Base-by-base conservation (phyloP, 2,888 invertebrate genomes). In the Rotaria socialis region DNA sequence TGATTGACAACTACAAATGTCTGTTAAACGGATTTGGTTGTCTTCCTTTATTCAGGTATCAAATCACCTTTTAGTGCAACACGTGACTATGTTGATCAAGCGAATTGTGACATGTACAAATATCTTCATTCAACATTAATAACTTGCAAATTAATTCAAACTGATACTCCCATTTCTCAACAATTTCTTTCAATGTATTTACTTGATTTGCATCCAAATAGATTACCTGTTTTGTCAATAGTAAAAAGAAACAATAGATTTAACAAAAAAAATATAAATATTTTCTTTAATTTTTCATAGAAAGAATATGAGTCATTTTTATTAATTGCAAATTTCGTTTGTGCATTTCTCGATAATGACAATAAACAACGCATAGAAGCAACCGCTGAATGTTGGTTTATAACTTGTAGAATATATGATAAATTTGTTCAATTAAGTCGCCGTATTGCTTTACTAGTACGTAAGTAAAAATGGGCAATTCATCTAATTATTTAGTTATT, bases 161-260 rank as follows among this genome's bases (percentile, higher is more conserved):
- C 35, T 35, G 67, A 67, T 67, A 67, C 67, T 19, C 2, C 35
- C 0, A 41, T 67, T 19, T 35, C 67, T 4, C 67, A 67, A 67
- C 67, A 67, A 67, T 67, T 67, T 35, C 67, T 67, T 35, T 35
- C 67, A 11, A 67, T 67, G 67, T 67, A 67, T 67, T 67, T 67
- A 35, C 27, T 67, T 6, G 67, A 67, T 67, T 41, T 19, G n/a
- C 35, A 67, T 67, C 0, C 19, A 41, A 41, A 11, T 19, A 67
- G 35, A 19, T 16, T 67, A 19, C 19, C 67, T 67, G 2, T 67
- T 19, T n/a, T 7, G 0, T 67, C 41, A 19, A 67, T 19, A 19
- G 67, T 67, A 67, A 67, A 41, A 35, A 35, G 50, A 27, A 14
- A 19, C 6, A 5, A 35, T 19, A 19, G 16, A 67, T 11, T 11